These are phyloP conservation scores for Drosophila eohydei DNA, from an alignment of 2,888 invertebrate species.

Conservation along the genomic window DNA sequence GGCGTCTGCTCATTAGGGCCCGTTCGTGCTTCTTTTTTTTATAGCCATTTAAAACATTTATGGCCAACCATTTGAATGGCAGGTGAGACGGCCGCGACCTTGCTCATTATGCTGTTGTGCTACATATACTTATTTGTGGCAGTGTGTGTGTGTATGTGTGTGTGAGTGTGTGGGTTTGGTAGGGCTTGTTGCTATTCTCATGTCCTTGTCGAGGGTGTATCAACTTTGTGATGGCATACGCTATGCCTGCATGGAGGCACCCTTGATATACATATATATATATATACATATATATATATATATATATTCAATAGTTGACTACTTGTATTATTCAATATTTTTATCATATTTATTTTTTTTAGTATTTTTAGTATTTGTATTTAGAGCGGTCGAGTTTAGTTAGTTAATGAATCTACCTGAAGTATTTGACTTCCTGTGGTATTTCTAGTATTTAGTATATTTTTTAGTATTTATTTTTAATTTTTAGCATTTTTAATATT, in stretches of 20 bases:
- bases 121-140: not conserved
- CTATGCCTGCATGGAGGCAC: no score
- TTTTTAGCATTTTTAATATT: no score
- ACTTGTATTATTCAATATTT: no score
- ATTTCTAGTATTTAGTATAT: no score
- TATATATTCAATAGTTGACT: no score
- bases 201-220: conserved; percentile 9
- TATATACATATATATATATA: not conserved
- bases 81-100: conserved; percentile 66
- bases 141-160: conserved; percentile 4
- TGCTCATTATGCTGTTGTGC: conserved; percentile 54
- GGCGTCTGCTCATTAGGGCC: conserved; percentile 38
- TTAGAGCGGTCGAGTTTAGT: no score
- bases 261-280: not conserved
- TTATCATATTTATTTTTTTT: no score
- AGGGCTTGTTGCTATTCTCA: conserved; percentile 47
- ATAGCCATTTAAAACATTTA: conserved; percentile 78
- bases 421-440: no score
- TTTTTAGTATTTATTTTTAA: no score
- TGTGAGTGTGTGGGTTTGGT: conserved; percentile 21
- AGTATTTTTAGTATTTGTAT: no score
- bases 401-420: no score
- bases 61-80: conserved; percentile 69
- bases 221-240: not conserved
- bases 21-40: conserved; percentile 53